A percentile compares a stretch with the other conserved stretches of the same genome.
phyloP scores from a whole-genome alignment of 2,797 vertebrate species.

The Hybognathus amarus region DNA sequence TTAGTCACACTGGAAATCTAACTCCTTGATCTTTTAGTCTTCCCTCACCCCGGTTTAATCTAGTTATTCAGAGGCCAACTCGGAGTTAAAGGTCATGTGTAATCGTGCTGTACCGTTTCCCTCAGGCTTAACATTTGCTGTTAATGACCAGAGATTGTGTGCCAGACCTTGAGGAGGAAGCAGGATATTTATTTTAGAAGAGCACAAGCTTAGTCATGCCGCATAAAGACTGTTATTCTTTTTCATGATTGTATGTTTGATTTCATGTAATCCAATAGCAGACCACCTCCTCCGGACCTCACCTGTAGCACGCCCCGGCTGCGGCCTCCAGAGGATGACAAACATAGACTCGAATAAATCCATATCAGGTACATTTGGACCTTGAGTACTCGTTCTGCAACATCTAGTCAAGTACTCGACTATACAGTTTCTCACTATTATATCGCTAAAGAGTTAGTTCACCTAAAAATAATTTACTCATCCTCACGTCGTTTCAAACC shows the following conservation, averaged over 20 bases:
- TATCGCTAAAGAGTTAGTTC: background rate
- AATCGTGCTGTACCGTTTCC: slow-evolving; percentile 10
- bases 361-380: slow-evolving; percentile 77
- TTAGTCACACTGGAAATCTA: background rate
- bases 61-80: slow-evolving; percentile 17
- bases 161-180: slow-evolving; percentile 17
- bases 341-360: slow-evolving; percentile 83
- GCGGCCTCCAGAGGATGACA: slow-evolving; percentile 78
- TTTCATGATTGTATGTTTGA: background rate
- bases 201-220: slow-evolving; percentile 15
- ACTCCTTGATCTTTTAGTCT: slow-evolving; percentile 14
- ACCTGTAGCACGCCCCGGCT: slow-evolving; percentile 76
- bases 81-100: slow-evolving; percentile 37
- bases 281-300: slow-evolving; percentile 82
- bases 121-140: slow-evolving; percentile 28
- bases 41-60: background rate
- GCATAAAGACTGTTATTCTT: slow-evolving; percentile 19
- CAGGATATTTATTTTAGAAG: slow-evolving; percentile 19
- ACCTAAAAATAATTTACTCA: background rate
- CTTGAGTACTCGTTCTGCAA: background rate
- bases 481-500: background rate
- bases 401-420: background rate
- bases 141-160: slow-evolving; percentile 31
- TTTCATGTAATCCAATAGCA: slow-evolving; percentile 55
- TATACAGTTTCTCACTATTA: background rate